A percentile compares a stretch with the other conserved stretches of the same genome.
Evolutionary conservation across 2,113 vertebrate genomes (phyloP).

Genomic region (Sitta europaea): DNA sequence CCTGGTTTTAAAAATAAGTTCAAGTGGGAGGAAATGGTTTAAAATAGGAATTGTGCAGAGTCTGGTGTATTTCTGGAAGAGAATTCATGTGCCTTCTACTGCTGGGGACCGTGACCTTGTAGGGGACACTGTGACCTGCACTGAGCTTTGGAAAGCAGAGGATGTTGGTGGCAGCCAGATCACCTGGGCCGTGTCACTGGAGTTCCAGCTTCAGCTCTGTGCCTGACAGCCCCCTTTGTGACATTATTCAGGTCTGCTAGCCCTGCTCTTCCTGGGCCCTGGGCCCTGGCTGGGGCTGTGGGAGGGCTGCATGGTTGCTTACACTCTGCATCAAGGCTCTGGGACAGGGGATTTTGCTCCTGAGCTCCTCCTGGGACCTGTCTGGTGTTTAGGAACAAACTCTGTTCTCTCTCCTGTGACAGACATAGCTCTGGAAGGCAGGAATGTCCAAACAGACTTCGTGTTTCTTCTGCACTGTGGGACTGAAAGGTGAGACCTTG

Average conservation of each 20-base stretch:
- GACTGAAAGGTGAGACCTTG: not conserved
- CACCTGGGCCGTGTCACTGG: not conserved
- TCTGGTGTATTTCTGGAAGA: not conserved
- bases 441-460: not conserved
- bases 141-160: not conserved
- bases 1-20: slow-evolving; percentile 6
- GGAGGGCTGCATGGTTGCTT: not conserved
- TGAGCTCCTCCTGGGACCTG: not conserved
- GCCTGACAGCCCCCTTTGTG: not conserved
- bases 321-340: not conserved
- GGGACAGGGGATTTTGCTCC: not conserved
- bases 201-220: not conserved
- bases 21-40: not conserved
- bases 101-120: not conserved
- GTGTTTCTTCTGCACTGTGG: accelerated
- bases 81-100: not conserved
- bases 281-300: not conserved
- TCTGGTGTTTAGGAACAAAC: not conserved
- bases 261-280: not conserved
- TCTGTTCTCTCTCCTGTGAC: not conserved
- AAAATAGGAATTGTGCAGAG: not conserved
- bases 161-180: accelerated
- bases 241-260: accelerated
- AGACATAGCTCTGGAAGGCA: not conserved
- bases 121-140: accelerated